phyloP scores from a whole-genome alignment of 2,888 invertebrate species.

The Leucophenga maculata region DNA sequence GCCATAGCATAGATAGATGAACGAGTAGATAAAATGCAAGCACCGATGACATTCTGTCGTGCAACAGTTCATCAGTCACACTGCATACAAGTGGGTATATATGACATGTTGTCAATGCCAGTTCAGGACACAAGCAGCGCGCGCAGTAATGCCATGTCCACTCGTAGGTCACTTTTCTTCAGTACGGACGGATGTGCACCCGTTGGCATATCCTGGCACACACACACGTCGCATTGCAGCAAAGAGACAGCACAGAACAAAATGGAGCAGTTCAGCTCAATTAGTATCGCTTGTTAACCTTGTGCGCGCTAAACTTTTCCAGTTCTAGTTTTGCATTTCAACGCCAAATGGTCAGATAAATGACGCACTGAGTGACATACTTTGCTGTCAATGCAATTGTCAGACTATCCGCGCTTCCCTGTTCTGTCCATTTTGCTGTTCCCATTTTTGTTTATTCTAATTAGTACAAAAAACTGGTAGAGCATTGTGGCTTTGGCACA shows the following conservation, averaged over 20 bases:
- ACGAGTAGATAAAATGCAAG: slow-evolving; percentile 1
- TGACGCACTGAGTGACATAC: not conserved
- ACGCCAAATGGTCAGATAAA: not conserved
- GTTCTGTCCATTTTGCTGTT: slow-evolving; percentile 25
- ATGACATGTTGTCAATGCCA: not conserved
- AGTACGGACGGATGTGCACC: slow-evolving; percentile 10
- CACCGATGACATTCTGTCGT: not conserved
- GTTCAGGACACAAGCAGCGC: not conserved
- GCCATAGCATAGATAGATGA: too few relatives aligned
- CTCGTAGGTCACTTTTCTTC: slow-evolving; percentile 6
- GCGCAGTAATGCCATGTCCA: not conserved
- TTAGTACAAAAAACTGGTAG: slow-evolving; percentile 46
- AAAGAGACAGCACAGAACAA: too few relatives aligned
- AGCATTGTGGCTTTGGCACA: slow-evolving; percentile 50
- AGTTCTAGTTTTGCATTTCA: not conserved
- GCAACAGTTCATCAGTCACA: slow-evolving; percentile 5
- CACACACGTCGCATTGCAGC: not conserved
- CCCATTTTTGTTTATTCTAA: slow-evolving; percentile 61
- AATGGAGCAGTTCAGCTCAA: not conserved
- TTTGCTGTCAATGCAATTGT: not conserved
- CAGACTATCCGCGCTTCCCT: slow-evolving; percentile 6
- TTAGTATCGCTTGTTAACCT: slow-evolving; percentile 8
- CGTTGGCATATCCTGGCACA: slow-evolving; percentile 11
- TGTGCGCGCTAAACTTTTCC: not conserved
- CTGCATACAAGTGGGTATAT: too few relatives aligned